Evolutionary conservation across 2,888 invertebrate species (phyloP), one percentile per base, ranked within the genome.

Genomic region (Coleophora deauratella): DNA sequence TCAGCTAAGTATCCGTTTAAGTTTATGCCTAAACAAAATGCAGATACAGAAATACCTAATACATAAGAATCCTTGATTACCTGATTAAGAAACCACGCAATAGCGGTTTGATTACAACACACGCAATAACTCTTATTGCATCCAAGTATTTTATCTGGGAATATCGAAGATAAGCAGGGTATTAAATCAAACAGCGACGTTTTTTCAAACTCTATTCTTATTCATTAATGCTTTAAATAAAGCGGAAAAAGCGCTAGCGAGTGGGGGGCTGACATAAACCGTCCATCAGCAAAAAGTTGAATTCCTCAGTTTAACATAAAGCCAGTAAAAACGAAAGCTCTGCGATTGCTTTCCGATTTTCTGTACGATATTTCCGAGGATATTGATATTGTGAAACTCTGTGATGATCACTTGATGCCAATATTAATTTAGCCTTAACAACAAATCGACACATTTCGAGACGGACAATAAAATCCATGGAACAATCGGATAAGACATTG

Each of bases 151-250:
- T 57, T 59, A 69, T 69, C 66, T 55, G 45, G 49, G 51, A 57
- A 67, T 71, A 71, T 55, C 56, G 34, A 51, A 59, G 71, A 71
- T 72, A 73, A 74, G 58, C 47, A 50, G 43, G 45, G 66, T 71
- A 72, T 74, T 77, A 78, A 81, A 80, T 80, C 78, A 80, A 77
- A 73, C 66, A 55, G 52, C 50, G 43, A 53, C 55, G 56, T 66
- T 81, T 84, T 80, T 81, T 82, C 72, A 64, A 53, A 52, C 62
- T 58, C 53, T 66, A 80, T 81, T 77, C 63, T 70, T 82, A 84
- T 84, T 84, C 81, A 84, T 82, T 78, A 76, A 84, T 67, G 55
- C 82, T 79, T 78, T 71, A 75, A 78, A 82, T 82, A 79, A 81
- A 75, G 59, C 50, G 70, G 73, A 78, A 84, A 77, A 80, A 74